Evolutionary conservation across 2,888 invertebrate species (phyloP), one percentile per base, ranked within the genome.

Genomic region (Ormyrus labotus): DNA sequence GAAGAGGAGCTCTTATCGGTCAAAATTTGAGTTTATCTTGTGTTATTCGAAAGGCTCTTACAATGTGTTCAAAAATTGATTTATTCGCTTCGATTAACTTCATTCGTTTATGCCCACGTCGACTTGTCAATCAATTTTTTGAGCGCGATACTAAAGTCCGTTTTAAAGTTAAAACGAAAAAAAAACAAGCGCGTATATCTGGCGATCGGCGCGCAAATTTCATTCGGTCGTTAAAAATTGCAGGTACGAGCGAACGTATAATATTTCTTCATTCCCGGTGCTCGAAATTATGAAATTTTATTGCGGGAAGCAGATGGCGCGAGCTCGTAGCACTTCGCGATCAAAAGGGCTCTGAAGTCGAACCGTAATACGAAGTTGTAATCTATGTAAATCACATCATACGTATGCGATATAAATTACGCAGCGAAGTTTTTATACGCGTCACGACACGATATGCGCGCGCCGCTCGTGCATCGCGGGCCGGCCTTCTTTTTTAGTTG

Each of bases 361-460:
- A 55, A 7, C 34, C 45, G 7, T 47, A 13, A 13, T 13, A 13
- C 8, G 50, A 65, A 57, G 48, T 65, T 65, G 13, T 76, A 76
- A 76, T 68, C 57, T 76, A 69, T 69, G 76, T 9, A 51, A 76
- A 76, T 69, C 47, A 5, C 3, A 5, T 55, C 51, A 55, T 68
- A 48, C 10, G 47, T 63, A 55, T 13, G 72, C 34, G 13, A 11
- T 34, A 61, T 19, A 55, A 55, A 61, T n/a, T 68, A 45, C 7
- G 50, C 1, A 1, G 34, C 47, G 50, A 60, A 61, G n/a, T 75
- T 68, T 61, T 53, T 60, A 75, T 61, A 50, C 19, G 47, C 34
- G 6, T 34, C 45, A 61, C 5, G 34, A 34, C 34, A 34, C 34
- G 34, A 34, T 4, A 4, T 34, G 34, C 34, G 34, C 34, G 4